Evolutionary conservation across 2,888 invertebrate species (phyloP), one percentile per base, ranked within the genome.

Genomic region (Cordilura impudica): DNA sequence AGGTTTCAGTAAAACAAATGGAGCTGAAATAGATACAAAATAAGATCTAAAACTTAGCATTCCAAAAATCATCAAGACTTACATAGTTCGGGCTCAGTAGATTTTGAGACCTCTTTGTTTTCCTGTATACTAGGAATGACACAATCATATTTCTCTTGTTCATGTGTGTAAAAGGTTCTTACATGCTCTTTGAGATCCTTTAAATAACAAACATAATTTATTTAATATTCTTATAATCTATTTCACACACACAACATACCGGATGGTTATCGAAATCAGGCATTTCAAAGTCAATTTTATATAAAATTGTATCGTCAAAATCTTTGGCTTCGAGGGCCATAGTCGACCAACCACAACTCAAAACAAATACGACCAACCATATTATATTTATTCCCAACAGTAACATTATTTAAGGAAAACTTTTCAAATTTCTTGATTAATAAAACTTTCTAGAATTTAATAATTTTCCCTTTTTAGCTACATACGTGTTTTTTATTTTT

Each of bases 121-220:
- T 90, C 87, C 26, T 89, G 88, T 7, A 93, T 90, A 77, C 93
- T 93, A 10, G 97, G 97, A 83, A 98, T 91, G 8, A 92, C 90
- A 87, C 98, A 98, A 73, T 94, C 92, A 88, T 97, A 98, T 82
- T 93, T 92, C 87, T 98, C 98, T 85, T 95, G 93, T 80, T 95
- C 93, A 14, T 93, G 91, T 12, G 96, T 95, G 45, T 86, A 84
- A 60, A 89, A 88, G 3, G 85, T 84, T 7, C 82, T 82, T 49
- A 88, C 54, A 23, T 86, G 84, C 56, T 84, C 83, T 21, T 83
- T 83, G 10, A 84, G 56, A 1, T 86, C 84, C 88, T 88, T 18
- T 1, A 31, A 39, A 23, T 8, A 78, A 54, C n/a, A 63, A 53
- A 78, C 71, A 31, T 10, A 10, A 31, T 31, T 10, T 31, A 10